Base-by-base conservation (phyloP, 2,113 vertebrate species). In the Brachyhypopomus occidentalis region DNA sequence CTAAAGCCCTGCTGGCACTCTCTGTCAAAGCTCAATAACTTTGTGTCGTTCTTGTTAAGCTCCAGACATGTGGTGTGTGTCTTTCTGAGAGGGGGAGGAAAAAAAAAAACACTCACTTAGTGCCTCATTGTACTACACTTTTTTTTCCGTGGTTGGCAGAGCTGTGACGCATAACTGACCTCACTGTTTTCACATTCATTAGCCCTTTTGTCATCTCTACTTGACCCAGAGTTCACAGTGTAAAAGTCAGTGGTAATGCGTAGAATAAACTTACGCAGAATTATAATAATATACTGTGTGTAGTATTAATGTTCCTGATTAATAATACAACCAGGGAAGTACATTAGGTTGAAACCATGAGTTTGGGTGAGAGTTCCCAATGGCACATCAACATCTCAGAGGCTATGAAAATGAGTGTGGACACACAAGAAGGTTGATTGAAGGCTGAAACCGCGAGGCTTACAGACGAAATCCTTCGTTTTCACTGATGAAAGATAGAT, bases 401-500 rank as follows among this genome's bases (percentile, higher is more conserved):
- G 48, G 64, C 59, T 81, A 85, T 71, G 41, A 56, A 84, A 64
- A 72, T 48, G 74, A 72, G 52, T 30, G 45, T 69, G 41, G 62
- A 82, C 63, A 84, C 60, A 77, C 64, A 84, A 38, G 77, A 64
- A 60, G 25, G 76, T 41, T 69, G 73, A 84, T 84, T 85, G 87
- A 84, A 86, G 84, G 83, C 88, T 88, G 84, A 90, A 90, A 89
- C 77, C 91, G 83, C 86, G 88, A 30, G 89, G 89, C 86, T 89
- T 88, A 66, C 86, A 89, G 89, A 90, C 91, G 89, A 92, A 91
- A 93, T 85, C 88, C 91, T 92, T 90, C 91, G 90, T 89, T 90
- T 80, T 84, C 69, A 83, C 81, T 5, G 89, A 81, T 88, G 92
- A 93, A 83, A 91, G 91, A 92, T 59, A 83, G 88, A 85, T 90